Percentiles rank a stretch among this genome's conserved stretches.
These are phyloP conservation scores for Microcebus ravelobensis DNA, from an alignment of 2,113 vertebrate genomes.

Conservation along the genomic window DNA sequence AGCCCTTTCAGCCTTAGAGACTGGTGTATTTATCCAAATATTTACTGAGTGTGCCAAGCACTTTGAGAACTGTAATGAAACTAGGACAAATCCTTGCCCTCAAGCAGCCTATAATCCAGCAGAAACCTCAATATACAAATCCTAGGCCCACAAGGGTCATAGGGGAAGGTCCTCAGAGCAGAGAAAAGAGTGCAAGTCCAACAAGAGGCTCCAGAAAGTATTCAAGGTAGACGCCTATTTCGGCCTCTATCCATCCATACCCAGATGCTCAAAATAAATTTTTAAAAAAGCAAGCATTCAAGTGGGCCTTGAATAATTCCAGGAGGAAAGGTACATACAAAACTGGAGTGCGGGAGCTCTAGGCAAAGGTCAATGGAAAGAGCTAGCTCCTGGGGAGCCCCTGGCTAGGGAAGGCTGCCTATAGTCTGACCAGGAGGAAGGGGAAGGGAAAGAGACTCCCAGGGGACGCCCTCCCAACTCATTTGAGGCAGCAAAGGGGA, in stretches of 20 bases:
- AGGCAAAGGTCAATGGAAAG: background rate
- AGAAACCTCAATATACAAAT: background rate
- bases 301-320: background rate
- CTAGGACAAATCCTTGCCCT: background rate
- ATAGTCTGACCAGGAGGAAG: background rate
- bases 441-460: background rate
- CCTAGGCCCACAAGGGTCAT: background rate
- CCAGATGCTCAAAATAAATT: no score
- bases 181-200: background rate
- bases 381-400: background rate
- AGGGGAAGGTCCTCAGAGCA: background rate
- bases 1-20: background rate
- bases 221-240: no score
- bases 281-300: background rate
- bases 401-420: background rate
- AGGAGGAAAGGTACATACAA: background rate
- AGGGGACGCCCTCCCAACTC: background rate
- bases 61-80: background rate
- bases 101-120: background rate
- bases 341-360: background rate
- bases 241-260: no score
- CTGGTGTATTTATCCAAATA: background rate
- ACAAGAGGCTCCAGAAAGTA: background rate
- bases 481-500: background rate
- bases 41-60: background rate